phyloP scores from a whole-genome alignment of 2,797 vertebrate species.

The Trachops cirrhosus region DNA sequence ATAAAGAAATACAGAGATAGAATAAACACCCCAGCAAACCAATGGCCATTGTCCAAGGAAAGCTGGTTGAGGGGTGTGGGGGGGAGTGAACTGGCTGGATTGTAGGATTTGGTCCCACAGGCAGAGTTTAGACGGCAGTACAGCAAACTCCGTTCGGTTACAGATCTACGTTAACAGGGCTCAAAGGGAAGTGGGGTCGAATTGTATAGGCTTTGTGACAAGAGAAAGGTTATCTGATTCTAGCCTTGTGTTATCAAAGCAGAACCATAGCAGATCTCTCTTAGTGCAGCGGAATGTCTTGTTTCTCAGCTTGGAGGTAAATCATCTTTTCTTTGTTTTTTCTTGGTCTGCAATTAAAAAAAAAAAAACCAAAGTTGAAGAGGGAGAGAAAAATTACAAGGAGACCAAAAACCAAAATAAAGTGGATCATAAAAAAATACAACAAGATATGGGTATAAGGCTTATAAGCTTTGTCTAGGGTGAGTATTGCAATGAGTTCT shows the following conservation, averaged over 20 bases:
- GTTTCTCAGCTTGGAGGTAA: conserved; percentile 72
- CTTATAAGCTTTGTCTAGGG: neutral
- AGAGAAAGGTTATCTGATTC: neutral
- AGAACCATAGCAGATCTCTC: neutral
- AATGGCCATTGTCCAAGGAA: neutral
- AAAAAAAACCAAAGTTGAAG: neutral
- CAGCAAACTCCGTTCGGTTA: neutral
- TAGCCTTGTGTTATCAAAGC: neutral
- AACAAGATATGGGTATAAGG: neutral
- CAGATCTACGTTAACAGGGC: neutral
- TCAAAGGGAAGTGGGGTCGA: neutral
- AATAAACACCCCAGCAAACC: neutral
- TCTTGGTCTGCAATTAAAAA: conserved; percentile 65
- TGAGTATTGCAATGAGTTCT: neutral
- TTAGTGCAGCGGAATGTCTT: conserved; percentile 48
- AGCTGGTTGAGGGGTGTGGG: no score
- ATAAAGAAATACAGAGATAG: neutral
- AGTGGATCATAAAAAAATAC: neutral
- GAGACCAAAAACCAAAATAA: neutral
- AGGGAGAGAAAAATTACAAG: conserved; percentile 4
- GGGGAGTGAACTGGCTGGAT: neutral
- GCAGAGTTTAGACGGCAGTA: neutral
- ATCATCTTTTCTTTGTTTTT: conserved; percentile 74
- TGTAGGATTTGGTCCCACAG: no score
- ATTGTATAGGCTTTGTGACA: neutral